Evolutionary conservation across 1,140 invertebrate genomes (phyloP), one percentile per base, ranked within the genome.

Genomic region (Euschistus heros): DNA sequence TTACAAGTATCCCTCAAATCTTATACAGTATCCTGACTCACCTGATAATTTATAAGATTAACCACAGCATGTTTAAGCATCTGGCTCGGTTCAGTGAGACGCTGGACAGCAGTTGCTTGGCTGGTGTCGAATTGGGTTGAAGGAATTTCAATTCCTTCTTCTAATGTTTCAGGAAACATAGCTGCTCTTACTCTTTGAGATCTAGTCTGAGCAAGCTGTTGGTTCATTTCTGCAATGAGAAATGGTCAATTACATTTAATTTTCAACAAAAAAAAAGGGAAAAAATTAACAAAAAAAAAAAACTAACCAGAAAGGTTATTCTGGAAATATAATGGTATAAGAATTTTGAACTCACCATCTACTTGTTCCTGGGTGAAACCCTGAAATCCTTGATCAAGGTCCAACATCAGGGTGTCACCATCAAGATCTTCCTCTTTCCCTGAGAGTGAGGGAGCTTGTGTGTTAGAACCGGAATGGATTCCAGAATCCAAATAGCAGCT

Each of bases 121-220:
- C 87, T 86, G 6, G 90, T 86, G 76, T 97, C 92, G 72, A 95
- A 89, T 74, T 97, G 94, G 5, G 94, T 97, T 6, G 92, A 94
- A 22, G 94, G 94, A 66, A 97, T 97, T 77, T 97, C 92, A 68
- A 94, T 92, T 13, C 93, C 93, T 77, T 97, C 94, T 69, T 97
- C 94, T 69, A 98, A 76, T 0, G 94, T 97, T 78, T 98, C 95
- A 0, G 95, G 95, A 75, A 98, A 99, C 94, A 99, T 98, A 30
- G 95, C 95, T 7, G 94, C 95, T 30, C 95, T 84, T 0, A 99
- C 94, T 64, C 96, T 86, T 74, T 98, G 94, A 0, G 93, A 94
- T 44, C 95, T 84, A 0, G 95, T 97, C 74, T 96, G 92, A 65
- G 90, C 96, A 69, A 98, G 75, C 75, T 97, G 93, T 73, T 94